Evolutionary conservation across 2,888 invertebrate species (phyloP).

Genomic region (Eutolmus rufibarbis): DNA sequence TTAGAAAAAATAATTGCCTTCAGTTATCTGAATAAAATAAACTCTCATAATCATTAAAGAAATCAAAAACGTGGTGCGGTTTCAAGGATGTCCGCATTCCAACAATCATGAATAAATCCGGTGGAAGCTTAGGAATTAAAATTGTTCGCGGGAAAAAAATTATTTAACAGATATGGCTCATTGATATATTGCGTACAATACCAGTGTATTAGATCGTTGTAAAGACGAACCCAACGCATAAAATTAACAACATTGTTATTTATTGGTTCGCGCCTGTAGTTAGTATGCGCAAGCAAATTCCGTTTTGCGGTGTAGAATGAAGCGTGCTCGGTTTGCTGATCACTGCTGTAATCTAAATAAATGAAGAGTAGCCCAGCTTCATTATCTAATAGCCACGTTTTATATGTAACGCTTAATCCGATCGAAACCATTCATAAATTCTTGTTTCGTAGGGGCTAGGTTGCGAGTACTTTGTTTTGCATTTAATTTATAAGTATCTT

Average conservation of each 20-base stretch:
- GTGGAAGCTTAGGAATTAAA: not conserved
- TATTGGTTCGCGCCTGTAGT: not conserved
- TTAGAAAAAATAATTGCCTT: too few species aligned
- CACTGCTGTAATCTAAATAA: not conserved
- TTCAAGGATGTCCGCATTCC: not conserved
- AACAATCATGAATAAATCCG: not conserved
- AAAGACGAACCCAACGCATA: not conserved
- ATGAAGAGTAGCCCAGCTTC: not conserved
- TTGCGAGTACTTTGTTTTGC: not conserved
- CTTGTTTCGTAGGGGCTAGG: not conserved
- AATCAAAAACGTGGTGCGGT: too few species aligned
- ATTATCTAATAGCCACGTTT: not conserved
- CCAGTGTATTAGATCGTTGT: not conserved
- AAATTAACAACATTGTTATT: not conserved
- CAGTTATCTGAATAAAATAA: too few species aligned
- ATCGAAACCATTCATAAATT: not conserved
- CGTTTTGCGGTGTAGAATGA: not conserved
- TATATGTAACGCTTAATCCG: not conserved
- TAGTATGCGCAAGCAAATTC: not conserved
- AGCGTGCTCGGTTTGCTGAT: not conserved
- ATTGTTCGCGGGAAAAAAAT: too few species aligned
- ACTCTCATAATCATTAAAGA: too few species aligned
- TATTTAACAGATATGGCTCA: not conserved
- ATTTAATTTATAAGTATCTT: not conserved
- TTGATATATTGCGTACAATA: not conserved